A percentile compares a stretch with the other conserved stretches of the same genome.
These are phyloP conservation scores for Sialis lutaria DNA, from an alignment of 2,888 invertebrate species.

Conservation along the genomic window DNA sequence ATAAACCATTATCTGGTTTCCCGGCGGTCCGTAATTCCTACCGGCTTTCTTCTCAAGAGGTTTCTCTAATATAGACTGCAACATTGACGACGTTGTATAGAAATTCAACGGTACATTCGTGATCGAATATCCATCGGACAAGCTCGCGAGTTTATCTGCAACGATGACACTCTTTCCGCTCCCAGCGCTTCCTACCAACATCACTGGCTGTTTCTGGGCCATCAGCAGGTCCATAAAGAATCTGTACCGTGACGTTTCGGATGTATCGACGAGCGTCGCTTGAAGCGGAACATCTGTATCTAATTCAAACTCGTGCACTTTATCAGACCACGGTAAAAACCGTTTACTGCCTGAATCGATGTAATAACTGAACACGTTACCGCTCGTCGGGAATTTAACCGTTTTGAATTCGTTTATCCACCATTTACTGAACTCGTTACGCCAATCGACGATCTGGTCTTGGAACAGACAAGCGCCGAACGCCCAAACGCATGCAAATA, in stretches of 20 bases:
- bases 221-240: constrained; percentile 80
- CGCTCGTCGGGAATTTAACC: constrained; percentile 68
- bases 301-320: constrained; percentile 59
- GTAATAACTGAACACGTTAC: constrained; percentile 77
- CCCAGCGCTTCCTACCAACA: constrained; percentile 81
- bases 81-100: constrained; percentile 86
- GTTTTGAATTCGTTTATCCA: constrained; percentile 84
- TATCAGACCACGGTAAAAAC: constrained; percentile 74
- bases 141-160: constrained; percentile 55
- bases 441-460: constrained; percentile 81
- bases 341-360: constrained; percentile 75
- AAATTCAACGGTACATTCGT: constrained; percentile 89
- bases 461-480: constrained; percentile 85
- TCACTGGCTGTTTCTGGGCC: constrained; percentile 60
- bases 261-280: constrained; percentile 59
- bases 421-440: constrained; percentile 91
- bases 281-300: constrained; percentile 79
- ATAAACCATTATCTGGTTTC: constrained; percentile 81
- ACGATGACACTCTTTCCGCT: constrained; percentile 88
- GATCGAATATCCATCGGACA: constrained; percentile 63
- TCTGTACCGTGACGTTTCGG: constrained; percentile 72
- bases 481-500: constrained; percentile 79
- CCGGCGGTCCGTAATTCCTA: constrained; percentile 81
- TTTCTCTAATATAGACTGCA: constrained; percentile 75
- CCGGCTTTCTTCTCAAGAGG: constrained; percentile 92